A percentile compares a stretch with the other conserved stretches of the same genome.
phyloP scores from a whole-genome alignment of 2,113 vertebrate genomes.

The Microcebus jonahi region DNA sequence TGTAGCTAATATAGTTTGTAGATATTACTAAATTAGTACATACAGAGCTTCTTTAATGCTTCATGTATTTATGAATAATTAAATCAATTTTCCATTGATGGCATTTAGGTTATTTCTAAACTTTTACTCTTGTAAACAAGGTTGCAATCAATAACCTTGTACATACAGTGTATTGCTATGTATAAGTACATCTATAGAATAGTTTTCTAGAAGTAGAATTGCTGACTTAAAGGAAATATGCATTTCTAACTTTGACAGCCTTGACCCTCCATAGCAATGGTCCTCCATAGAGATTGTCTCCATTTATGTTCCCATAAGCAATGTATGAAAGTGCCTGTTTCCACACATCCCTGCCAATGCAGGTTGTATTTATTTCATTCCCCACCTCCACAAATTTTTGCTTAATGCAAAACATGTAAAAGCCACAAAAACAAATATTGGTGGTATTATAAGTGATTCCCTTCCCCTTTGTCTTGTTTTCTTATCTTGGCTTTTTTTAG shows the following conservation, averaged over 20 bases:
- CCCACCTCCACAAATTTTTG: background rate
- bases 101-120: conserved; percentile 27
- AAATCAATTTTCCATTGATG: background rate
- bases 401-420: background rate
- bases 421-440: background rate
- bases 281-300: background rate
- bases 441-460: background rate
- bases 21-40: background rate
- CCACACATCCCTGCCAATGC: background rate
- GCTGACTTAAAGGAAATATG: background rate
- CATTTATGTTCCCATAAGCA: background rate
- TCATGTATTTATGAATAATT: background rate
- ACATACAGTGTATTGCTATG: background rate
- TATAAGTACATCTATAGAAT: background rate
- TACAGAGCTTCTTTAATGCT: background rate
- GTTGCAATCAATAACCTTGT: background rate
- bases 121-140: background rate
- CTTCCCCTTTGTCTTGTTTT: background rate
- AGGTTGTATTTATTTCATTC: background rate
- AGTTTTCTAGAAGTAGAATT: background rate
- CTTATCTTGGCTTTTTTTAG: background rate
- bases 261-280: background rate
- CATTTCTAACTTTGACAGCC: background rate
- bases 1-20: background rate
- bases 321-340: background rate